Evolutionary conservation across 2,113 vertebrate species (phyloP), one percentile per base, ranked within the genome.

Genomic region (Geococcyx californianus): DNA sequence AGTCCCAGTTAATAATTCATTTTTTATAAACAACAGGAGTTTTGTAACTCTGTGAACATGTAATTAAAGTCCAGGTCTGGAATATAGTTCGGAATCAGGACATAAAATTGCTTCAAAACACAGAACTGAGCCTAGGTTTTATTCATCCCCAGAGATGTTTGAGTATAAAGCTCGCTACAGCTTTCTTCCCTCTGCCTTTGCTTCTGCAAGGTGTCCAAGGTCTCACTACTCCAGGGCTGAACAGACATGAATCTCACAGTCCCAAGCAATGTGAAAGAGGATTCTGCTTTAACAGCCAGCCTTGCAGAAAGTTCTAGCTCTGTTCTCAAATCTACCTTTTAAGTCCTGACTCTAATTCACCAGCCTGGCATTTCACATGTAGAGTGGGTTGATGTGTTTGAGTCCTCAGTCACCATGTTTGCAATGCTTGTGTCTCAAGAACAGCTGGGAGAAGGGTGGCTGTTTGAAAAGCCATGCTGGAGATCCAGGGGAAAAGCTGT

Each of bases 321-420:
- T 24, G 8, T 5, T 84, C 34, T 25, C 23, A n/a, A 3, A 40
- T 36, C n/a, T 49, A 13, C 45, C 40, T 44, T 60, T 60, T 36
- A 51, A 45, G 59, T 64, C 16, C 60, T 56, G 62, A 36, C 89
- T 93, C 84, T 93, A 93, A 91, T 72, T 92, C 15, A 9, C 68
- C 75, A 89, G 52, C 33, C 79, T 84, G 82, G 69, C 91, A 40
- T 45, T 67, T 68, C 82, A 16, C 77, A 75, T 93, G 59, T 23
- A 64, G 42, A 66, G 28, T 8, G 67, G 92, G 45, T 75, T 74
- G 23, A 66, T 82, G n/a, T 18, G 47, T 52, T 44, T 6, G 10
- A 40, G 49, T 13, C 69, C 62, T 47, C 42, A 79, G 60, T 79
- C 16, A 70, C 74, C 21, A 8, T 11, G 55, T 60, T 55, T n/a